phyloP scores from a whole-genome alignment of 2,797 vertebrate genomes.

The Enteromius anoplus region DNA sequence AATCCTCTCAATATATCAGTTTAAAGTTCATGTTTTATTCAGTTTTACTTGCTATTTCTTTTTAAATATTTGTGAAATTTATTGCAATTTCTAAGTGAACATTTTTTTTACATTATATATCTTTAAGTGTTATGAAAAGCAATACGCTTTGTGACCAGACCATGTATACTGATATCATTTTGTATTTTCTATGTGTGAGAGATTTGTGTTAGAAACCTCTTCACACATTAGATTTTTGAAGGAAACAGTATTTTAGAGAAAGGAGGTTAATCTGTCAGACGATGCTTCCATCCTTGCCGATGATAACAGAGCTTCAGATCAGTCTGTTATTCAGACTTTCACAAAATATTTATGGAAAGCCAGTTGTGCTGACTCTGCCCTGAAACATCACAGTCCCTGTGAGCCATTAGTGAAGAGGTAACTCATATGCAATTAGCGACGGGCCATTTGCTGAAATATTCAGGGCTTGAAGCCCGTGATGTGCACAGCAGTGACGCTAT shows the following conservation, averaged over 20 bases:
- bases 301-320: constrained; percentile 12
- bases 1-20: background rate
- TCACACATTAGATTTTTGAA: background rate
- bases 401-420: constrained; percentile 46
- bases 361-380: constrained; percentile 14
- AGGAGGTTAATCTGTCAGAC: background rate
- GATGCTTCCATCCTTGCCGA: background rate
- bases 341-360: constrained; percentile 41
- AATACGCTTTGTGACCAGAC: background rate
- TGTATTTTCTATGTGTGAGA: background rate
- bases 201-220: background rate
- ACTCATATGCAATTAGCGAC: constrained; percentile 36
- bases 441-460: constrained; percentile 47
- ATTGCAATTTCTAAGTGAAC: background rate
- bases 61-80: background rate
- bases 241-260: background rate
- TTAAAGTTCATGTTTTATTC: background rate
- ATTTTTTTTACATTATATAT: background rate
- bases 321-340: constrained; percentile 35
- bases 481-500: background rate
- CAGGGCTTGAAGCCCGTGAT: constrained; percentile 21
- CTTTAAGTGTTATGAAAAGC: background rate
- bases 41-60: background rate
- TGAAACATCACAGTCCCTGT: constrained; percentile 30
- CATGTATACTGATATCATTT: background rate